phyloP scores from a whole-genome alignment of 2,113 vertebrate genomes.

The Haplotaxodon microlepis region DNA sequence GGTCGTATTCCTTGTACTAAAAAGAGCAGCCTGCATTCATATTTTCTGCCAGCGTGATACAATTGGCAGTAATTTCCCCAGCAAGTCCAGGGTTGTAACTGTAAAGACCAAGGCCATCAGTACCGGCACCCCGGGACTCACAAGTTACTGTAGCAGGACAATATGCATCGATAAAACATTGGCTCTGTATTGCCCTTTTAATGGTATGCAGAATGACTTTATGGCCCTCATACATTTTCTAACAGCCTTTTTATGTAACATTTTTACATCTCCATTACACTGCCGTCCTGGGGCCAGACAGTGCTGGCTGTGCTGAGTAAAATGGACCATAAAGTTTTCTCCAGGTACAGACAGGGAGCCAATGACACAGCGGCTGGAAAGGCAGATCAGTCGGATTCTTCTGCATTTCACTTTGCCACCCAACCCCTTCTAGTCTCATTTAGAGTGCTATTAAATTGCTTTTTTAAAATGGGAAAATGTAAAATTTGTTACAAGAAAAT shows the following conservation, averaged over 20 bases:
- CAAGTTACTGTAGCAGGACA: slow-evolving; percentile 30
- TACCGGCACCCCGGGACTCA: slow-evolving; percentile 1
- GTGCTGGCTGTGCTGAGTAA: slow-evolving; percentile 25
- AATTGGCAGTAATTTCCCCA: slow-evolving; percentile 15
- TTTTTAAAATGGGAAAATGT: not conserved
- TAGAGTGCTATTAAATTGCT: not conserved
- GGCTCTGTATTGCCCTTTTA: slow-evolving; percentile 41
- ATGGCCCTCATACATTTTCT: slow-evolving; percentile 44
- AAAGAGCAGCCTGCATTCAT: not conserved
- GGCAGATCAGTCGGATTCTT: not conserved
- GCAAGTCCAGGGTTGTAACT: slow-evolving; percentile 16
- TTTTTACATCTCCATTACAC: slow-evolving; percentile 51
- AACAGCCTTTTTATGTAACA: slow-evolving; percentile 50
- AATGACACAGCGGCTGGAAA: not conserved
- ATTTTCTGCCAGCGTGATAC: not conserved
- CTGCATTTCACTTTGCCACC: not conserved
- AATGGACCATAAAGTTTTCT: slow-evolving; percentile 43
- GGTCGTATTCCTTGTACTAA: not conserved
- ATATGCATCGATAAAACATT: slow-evolving; percentile 52
- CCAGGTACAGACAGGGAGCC: not conserved
- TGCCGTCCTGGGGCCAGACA: slow-evolving; percentile 15
- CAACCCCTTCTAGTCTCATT: not conserved
- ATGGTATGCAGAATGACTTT: slow-evolving; percentile 45
- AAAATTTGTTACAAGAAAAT: not conserved
- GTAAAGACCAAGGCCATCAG: slow-evolving; percentile 27